Conservation (phyloP, 2,113 vertebrate species). For the Coracopsis vasa region DNA sequence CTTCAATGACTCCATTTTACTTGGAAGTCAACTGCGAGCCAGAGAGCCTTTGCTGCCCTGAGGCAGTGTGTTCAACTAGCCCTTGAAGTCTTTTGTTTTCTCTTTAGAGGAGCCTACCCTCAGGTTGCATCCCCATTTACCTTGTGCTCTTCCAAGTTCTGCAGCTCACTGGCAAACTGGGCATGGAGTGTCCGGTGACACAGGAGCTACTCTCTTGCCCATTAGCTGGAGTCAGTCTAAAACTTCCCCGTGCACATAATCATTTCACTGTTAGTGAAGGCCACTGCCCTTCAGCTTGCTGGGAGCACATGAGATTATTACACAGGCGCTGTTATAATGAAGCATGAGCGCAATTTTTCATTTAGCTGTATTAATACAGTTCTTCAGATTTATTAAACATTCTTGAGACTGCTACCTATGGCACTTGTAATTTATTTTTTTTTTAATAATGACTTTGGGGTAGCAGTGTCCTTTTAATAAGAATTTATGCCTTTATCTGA, state of each 20-base stretch:
- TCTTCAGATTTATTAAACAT: neutral
- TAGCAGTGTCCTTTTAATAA: neutral
- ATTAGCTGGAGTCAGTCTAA: neutral
- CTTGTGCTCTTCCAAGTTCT: neutral
- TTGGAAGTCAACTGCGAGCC: neutral
- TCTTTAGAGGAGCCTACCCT: neutral
- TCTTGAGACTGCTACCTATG: neutral
- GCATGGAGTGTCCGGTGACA: neutral
- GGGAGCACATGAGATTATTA: neutral
- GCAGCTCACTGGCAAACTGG: neutral
- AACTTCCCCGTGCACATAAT: rapidly evolving
- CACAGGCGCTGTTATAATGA: neutral
- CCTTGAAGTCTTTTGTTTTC: neutral
- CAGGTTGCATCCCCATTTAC: neutral
- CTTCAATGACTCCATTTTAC: neutral
- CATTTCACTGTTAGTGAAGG: neutral
- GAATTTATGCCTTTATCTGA: neutral
- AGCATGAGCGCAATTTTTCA: neutral
- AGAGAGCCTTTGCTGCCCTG: neutral
- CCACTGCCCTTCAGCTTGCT: neutral
- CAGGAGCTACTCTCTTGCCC: neutral
- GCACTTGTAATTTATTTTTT: neutral
- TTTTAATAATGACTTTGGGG: neutral
- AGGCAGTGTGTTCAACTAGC: neutral
- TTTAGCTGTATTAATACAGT: neutral